These are phyloP conservation scores for Mycalesis mineus DNA, from an alignment of 2,888 invertebrate species.

Conservation along the genomic window DNA sequence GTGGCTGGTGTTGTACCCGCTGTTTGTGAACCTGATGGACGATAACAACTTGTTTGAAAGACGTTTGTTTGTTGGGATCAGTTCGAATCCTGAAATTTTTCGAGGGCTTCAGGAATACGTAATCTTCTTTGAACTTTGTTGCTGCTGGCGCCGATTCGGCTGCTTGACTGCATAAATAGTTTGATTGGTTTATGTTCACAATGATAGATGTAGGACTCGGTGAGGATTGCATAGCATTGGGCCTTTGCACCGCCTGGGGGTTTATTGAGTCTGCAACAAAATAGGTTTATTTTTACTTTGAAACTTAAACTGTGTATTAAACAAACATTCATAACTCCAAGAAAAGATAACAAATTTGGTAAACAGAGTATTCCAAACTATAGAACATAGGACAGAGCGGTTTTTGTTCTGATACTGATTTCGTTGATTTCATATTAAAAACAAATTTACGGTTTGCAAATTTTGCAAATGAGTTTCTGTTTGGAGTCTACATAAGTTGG, in stretches of 20 bases:
- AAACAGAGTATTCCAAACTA: no score
- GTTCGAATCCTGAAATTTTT: constrained; percentile 27
- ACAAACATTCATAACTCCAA: no score
- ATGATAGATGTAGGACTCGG: constrained; percentile 74
- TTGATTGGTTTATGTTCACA: constrained; percentile 68
- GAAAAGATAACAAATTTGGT: no score
- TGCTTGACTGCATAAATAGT: constrained; percentile 61
- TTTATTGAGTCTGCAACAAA: constrained; percentile 47
- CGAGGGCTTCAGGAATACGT: constrained; percentile 46
- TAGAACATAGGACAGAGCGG: no score
- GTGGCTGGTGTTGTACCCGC: constrained; percentile 17
- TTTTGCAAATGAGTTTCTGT: no score
- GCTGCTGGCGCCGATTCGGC: constrained; percentile 36
- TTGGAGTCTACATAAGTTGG: no score
- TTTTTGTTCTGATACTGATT: no score
- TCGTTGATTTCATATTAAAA: no score
- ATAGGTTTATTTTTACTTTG: background rate
- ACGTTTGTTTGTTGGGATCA: constrained; percentile 37
- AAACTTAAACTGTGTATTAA: no score
- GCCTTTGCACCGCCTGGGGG: constrained; percentile 51
- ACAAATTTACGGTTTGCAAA: no score
- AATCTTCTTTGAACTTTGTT: constrained; percentile 24
- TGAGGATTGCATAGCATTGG: constrained; percentile 60
- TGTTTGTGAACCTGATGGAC: constrained; percentile 38
- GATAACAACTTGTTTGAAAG: constrained; percentile 56